Evolutionary conservation across 2,888 invertebrate species (phyloP), one percentile per base, ranked within the genome.

Genomic region (Drosophila prolongata): DNA sequence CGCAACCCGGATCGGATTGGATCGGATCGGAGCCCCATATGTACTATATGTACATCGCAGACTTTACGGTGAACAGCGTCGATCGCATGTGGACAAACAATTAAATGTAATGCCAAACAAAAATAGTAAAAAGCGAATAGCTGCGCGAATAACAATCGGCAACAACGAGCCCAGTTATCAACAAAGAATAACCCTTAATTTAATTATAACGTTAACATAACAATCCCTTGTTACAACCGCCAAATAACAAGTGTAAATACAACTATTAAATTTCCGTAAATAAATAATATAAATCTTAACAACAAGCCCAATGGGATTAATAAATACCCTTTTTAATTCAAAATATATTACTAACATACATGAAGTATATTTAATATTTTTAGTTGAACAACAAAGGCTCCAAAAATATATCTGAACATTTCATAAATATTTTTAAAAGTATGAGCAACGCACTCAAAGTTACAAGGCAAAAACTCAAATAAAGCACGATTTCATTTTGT

Each of bases 1-100:
- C 76, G 70, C 56, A 55, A 55, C 64, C 62, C 62, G 62, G 62
- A 47, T 61, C 61, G 46, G 47, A 44, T 56, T 57, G 64, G 65
- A 54, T 67, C 65, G 65, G 19, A 40, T 46, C 46, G 64, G 44
- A 52, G 37, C 46, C n/a, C 46, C 37, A 38, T 60, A 60, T 27
- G 55, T 44, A 46, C 11, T 5, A 38, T 19, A 64, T 19, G 43
- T n/a, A 42, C 9, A n/a, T 11, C 30, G n/a, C 37, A 30, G 46
- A 34, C 46, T 35, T 24, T 10, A 24, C 64, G 30, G 30, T 27
- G 42, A 42, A 67, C 56, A 43, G 27, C 49, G 40, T n/a, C 49
- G 67, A 69, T 68, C 47, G 67, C 69, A 69, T 67, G 67, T 38
- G 42, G 47, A 69, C 47, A 38, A 43, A 38, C 42, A 49, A 43